phyloP scores from a whole-genome alignment of 2,113 vertebrate species.

The Pelvicachromis taeniatus region DNA sequence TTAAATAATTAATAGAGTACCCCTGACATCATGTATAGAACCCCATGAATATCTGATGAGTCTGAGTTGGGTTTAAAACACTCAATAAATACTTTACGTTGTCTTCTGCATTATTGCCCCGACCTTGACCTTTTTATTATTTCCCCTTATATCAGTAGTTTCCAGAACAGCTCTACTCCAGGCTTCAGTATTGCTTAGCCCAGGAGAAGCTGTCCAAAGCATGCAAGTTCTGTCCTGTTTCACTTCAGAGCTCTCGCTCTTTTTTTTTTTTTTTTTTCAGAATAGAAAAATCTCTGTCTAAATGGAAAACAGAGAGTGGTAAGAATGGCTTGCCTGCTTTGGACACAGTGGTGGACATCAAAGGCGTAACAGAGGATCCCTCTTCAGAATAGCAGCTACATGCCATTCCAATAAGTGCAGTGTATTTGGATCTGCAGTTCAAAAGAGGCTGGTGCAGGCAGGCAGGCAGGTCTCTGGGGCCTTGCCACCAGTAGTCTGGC shows the following conservation, averaged over 20 bases:
- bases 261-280: constrained; percentile 24
- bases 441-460: constrained; percentile 62
- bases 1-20: not conserved
- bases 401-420: constrained; percentile 73
- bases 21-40: not conserved
- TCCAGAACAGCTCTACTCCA: not conserved
- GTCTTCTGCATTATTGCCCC: not conserved
- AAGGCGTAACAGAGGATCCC: constrained; percentile 64
- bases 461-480: constrained; percentile 56
- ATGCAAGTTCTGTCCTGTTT: constrained; percentile 52
- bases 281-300: constrained; percentile 35
- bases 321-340: constrained; percentile 49
- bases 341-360: constrained; percentile 69
- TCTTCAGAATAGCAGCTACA: constrained; percentile 69
- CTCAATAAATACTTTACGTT: not conserved
- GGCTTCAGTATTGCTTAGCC: not conserved
- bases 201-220: constrained; percentile 42
- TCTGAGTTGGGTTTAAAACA: not conserved
- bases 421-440: constrained; percentile 67
- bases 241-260: constrained; percentile 47
- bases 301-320: constrained; percentile 63
- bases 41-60: not conserved
- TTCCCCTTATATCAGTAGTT: not conserved
- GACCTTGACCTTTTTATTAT: not conserved
- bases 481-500: constrained; percentile 50